A percentile compares a stretch with the other conserved stretches of the same genome.
Conservation (phyloP, 2,113 vertebrate genomes). For the Dendropsophus ebraccatus region DNA sequence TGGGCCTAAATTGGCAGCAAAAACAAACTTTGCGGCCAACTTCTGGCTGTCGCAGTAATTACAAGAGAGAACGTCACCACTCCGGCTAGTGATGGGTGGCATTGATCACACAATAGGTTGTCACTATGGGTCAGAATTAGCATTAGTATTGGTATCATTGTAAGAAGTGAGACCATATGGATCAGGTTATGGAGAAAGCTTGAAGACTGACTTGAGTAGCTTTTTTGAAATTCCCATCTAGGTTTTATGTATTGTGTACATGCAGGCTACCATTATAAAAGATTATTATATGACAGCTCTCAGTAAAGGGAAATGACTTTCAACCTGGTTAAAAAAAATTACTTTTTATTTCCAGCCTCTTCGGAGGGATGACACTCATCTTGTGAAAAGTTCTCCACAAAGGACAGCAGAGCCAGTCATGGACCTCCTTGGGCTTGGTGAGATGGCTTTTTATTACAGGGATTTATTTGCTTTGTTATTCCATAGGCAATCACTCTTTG, state of each 20-base stretch:
- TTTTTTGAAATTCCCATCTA: too few relatives aligned
- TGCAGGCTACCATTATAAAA: neutral
- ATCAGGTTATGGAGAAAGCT: neutral
- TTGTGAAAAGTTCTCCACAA: constrained; percentile 80
- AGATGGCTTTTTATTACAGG: constrained; percentile 57
- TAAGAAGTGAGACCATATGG: too few relatives aligned
- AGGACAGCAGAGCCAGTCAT: constrained; percentile 84
- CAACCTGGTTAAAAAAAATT: neutral
- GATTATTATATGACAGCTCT: neutral
- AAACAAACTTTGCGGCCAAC: neutral
- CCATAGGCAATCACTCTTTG: neutral
- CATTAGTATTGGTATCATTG: too few relatives aligned
- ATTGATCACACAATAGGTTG: neutral
- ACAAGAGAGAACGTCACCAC: neutral
- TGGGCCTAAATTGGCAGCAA: neutral
- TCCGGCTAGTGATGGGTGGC: neutral
- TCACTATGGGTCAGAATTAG: too few relatives aligned
- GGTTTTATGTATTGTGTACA: too few relatives aligned
- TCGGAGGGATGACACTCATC: constrained; percentile 82
- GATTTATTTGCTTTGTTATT: neutral
- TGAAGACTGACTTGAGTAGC: too few relatives aligned
- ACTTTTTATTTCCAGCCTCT: constrained; percentile 69
- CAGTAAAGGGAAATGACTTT: neutral
- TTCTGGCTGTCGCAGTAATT: too few relatives aligned
- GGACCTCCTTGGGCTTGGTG: constrained; percentile 94